phyloP scores from a whole-genome alignment of 2,888 invertebrate genomes.

The Villa cingulata region DNA sequence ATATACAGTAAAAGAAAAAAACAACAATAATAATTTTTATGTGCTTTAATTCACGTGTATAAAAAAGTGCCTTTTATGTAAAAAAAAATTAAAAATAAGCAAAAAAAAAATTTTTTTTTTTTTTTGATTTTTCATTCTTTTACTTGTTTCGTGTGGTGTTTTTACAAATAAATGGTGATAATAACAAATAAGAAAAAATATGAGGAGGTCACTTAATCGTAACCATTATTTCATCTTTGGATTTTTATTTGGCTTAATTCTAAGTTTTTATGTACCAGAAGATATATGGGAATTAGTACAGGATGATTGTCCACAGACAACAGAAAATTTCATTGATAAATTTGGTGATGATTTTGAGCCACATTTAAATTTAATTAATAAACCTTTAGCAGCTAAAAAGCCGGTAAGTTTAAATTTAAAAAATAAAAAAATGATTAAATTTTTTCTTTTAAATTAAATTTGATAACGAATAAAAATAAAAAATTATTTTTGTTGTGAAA shows the following conservation, averaged over 20 bases:
- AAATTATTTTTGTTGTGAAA: too few species aligned
- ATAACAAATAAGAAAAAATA: constrained; percentile 11
- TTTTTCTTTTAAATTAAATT: too few species aligned
- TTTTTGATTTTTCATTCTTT: too few species aligned
- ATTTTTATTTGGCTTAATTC: constrained; percentile 28
- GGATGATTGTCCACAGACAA: constrained; percentile 35
- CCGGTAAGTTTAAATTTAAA: constrained; percentile 23
- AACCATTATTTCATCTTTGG: constrained; percentile 34
- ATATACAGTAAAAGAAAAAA: too few species aligned
- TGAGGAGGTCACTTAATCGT: constrained; percentile 32
- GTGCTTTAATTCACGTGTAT: constrained; percentile 4
- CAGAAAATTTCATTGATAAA: constrained; percentile 31
- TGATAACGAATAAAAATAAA: too few species aligned
- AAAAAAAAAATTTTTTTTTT: too few species aligned
- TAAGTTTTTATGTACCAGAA: constrained; percentile 33
- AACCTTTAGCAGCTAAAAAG: constrained; percentile 36
- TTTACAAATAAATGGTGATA: background rate
- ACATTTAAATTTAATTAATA: constrained; percentile 35
- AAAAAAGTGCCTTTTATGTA: constrained; percentile 3
- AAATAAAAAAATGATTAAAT: background rate
- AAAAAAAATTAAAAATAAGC: background rate
- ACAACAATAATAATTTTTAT: too few species aligned
- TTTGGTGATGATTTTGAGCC: constrained; percentile 36
- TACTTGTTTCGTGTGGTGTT: background rate
- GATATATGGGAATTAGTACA: constrained; percentile 32